Conservation (phyloP, 2,888 invertebrate genomes). For the Achlya flavicornis region DNA sequence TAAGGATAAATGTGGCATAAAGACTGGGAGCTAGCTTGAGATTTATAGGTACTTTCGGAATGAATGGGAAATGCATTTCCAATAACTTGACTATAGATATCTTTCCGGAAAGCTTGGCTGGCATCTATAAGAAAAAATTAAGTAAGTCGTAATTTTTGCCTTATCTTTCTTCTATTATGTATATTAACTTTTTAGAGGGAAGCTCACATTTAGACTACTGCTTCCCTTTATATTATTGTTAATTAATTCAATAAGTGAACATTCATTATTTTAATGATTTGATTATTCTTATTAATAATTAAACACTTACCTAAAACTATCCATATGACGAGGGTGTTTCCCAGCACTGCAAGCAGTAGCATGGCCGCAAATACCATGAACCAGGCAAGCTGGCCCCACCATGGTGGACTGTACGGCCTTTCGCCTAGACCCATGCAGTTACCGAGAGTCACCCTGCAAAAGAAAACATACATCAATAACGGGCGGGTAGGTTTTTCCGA, state of each 20-base stretch:
- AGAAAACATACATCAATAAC: slow-evolving; percentile 18
- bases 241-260: too few species aligned
- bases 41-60: too few species aligned
- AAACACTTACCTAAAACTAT: slow-evolving; percentile 91
- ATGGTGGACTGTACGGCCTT: slow-evolving; percentile 84
- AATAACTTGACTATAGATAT: not conserved
- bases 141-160: not conserved
- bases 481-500: too few species aligned
- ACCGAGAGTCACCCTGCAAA: slow-evolving; percentile 81
- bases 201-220: too few species aligned
- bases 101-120: not conserved
- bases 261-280: too few species aligned
- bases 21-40: not conserved
- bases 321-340: slow-evolving; percentile 96
- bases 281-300: too few species aligned
- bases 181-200: too few species aligned
- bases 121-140: not conserved
- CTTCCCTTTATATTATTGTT: too few species aligned
- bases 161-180: too few species aligned
- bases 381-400: slow-evolving; percentile 89
- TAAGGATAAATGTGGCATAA: not conserved
- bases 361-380: slow-evolving; percentile 89
- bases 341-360: slow-evolving; percentile 90
- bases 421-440: slow-evolving; percentile 85
- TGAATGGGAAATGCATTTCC: not conserved